These are phyloP conservation scores for Pollenia angustigena DNA, from an alignment of 2,888 invertebrate genomes.

Conservation along the genomic window DNA sequence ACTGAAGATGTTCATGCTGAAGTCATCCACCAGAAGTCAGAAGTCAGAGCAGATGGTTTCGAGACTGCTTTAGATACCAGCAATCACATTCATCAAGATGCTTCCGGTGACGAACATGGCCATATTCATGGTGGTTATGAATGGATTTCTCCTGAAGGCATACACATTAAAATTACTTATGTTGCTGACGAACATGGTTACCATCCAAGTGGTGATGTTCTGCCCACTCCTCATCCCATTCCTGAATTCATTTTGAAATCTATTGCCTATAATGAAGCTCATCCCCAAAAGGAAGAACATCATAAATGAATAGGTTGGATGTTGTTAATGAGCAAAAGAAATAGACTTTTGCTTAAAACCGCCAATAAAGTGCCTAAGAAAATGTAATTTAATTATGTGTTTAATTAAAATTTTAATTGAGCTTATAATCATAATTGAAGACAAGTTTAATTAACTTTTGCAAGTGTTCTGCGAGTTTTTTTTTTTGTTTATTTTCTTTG, in stretches of 20 bases:
- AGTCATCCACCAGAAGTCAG: constrained; percentile 54
- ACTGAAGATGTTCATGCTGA: constrained; percentile 73
- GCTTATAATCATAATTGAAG: background rate
- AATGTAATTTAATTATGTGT: background rate
- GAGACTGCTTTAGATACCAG: constrained; percentile 75
- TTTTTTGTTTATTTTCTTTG: too few relatives aligned
- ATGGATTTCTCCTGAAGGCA: constrained; percentile 81
- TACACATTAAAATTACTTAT: constrained; percentile 77
- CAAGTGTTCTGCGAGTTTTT: too few relatives aligned
- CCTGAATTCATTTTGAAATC: constrained; percentile 76
- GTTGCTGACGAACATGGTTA: constrained; percentile 80
- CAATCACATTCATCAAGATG: constrained; percentile 76
- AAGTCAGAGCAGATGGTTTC: constrained; percentile 80
- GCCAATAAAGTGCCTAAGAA: constrained; percentile 41
- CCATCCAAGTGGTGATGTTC: constrained; percentile 75
- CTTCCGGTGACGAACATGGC: constrained; percentile 79
- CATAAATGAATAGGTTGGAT: background rate
- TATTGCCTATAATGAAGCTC: constrained; percentile 85
- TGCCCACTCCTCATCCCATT: constrained; percentile 76
- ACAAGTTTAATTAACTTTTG: too few relatives aligned
- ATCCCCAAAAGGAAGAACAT: constrained; percentile 78
- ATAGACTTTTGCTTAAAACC: constrained; percentile 3
- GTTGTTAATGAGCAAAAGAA: background rate
- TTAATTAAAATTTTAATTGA: background rate
- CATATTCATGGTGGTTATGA: constrained; percentile 78